These are phyloP conservation scores for Lycia hirtaria DNA, from an alignment of 2,888 invertebrate genomes.

Conservation along the genomic window DNA sequence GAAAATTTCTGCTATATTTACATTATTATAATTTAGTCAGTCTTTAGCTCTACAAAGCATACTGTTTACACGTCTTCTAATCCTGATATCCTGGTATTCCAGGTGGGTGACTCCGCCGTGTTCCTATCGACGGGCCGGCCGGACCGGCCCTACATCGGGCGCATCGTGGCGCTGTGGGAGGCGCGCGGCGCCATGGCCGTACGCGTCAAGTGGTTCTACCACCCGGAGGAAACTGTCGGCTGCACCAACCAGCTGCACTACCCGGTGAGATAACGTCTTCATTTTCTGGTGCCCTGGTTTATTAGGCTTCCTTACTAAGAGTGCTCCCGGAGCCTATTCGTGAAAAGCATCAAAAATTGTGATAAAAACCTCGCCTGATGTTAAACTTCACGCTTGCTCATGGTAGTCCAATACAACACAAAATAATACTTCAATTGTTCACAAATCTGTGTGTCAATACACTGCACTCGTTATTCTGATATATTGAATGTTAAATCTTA, in stretches of 20 bases:
- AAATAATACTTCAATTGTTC: too few species aligned
- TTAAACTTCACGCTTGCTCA: too few species aligned
- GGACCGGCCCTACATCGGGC: slow-evolving; percentile 96
- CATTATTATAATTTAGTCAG: too few species aligned
- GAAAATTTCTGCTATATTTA: too few species aligned
- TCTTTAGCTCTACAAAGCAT: not conserved
- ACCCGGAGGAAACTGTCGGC: slow-evolving; percentile 96
- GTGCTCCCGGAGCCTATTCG: too few species aligned
- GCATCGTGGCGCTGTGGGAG: slow-evolving; percentile 97
- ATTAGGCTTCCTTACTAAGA: too few species aligned
- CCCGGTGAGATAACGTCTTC: slow-evolving; percentile 85
- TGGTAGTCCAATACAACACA: too few species aligned
- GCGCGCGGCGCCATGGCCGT: slow-evolving; percentile 95
- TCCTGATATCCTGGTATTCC: slow-evolving; percentile 30
- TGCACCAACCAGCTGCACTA: slow-evolving; percentile 90
- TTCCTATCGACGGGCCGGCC: slow-evolving; percentile 96
- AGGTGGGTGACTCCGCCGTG: slow-evolving; percentile 98
- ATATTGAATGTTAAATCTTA: too few species aligned
- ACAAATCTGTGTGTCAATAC: too few species aligned
- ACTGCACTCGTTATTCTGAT: too few species aligned
- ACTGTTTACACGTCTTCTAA: not conserved
- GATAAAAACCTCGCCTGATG: too few species aligned
- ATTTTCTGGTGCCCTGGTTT: not conserved
- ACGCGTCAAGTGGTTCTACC: slow-evolving; percentile 98
- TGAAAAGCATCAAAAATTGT: too few species aligned